These are phyloP conservation scores for Papilio polyxenes DNA, from an alignment of 1,140 invertebrate genomes.

Conservation along the genomic window DNA sequence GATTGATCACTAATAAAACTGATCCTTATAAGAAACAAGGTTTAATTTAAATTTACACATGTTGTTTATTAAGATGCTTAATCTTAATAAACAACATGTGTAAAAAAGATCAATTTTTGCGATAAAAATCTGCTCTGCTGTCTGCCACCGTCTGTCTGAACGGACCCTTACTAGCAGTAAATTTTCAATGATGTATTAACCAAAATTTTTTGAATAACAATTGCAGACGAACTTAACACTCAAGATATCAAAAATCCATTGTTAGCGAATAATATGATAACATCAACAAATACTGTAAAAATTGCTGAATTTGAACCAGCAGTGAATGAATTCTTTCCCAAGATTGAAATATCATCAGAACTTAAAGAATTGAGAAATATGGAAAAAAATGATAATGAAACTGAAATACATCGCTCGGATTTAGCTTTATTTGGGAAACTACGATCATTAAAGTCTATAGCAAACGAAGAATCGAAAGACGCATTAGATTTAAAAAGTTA, in stretches of 20 bases:
- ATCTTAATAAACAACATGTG: no score
- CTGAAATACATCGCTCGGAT: background rate
- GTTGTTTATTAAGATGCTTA: no score
- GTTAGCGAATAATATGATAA: background rate
- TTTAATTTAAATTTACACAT: no score
- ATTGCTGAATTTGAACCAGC: background rate
- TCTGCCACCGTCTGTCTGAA: no score
- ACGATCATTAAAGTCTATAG: slow-evolving; percentile 25
- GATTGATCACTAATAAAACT: no score
- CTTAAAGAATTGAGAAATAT: background rate
- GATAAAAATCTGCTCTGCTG: no score
- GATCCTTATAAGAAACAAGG: no score
- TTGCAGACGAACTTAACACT: background rate
- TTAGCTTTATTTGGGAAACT: background rate
- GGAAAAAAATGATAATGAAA: background rate
- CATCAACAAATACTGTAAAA: background rate
- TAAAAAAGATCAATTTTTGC: no score
- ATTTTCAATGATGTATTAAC: no score
- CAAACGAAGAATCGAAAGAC: background rate
- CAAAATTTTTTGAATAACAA: background rate
- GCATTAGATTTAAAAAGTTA: background rate
- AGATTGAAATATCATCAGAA: background rate
- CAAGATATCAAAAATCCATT: background rate
- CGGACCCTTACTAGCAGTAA: no score
- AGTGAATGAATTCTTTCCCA: background rate